Evolutionary conservation across 2,888 invertebrate genomes (phyloP).

Genomic region (Apocheima hispidaria): DNA sequence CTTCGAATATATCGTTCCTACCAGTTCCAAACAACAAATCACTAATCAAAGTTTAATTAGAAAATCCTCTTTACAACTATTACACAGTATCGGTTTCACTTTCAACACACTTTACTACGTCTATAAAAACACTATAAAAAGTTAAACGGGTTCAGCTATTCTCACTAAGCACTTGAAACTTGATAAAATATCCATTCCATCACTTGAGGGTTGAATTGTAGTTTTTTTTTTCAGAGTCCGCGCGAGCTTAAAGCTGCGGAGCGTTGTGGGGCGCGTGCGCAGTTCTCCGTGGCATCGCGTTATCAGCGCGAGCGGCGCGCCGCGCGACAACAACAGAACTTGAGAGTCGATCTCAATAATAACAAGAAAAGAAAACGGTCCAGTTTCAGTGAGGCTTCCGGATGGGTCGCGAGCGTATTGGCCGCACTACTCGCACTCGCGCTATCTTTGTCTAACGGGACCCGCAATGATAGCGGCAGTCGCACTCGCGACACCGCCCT

Average conservation of each 20-base stretch:
- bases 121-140: conserved; percentile 55
- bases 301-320: conserved; percentile 83
- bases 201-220: conserved; percentile 57
- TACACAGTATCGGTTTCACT: conserved; percentile 74
- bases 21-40: conserved; percentile 48
- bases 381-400: conserved; percentile 86
- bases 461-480: conserved; percentile 78
- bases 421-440: conserved; percentile 69
- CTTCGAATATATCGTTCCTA: conserved; percentile 34
- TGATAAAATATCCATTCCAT: conserved; percentile 79
- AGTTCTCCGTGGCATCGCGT: conserved; percentile 82
- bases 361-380: conserved; percentile 87
- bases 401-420: conserved; percentile 79
- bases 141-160: conserved; percentile 60
- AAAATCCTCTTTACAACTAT: conserved; percentile 57
- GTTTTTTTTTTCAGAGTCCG: conserved; percentile 59
- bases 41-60: conserved; percentile 51
- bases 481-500: conserved; percentile 76
- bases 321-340: conserved; percentile 85
- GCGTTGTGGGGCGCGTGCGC: conserved; percentile 76
- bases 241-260: conserved; percentile 77
- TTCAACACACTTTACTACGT: conserved; percentile 61
- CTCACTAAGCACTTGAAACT: conserved; percentile 70
- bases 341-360: conserved; percentile 85
- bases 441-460: conserved; percentile 82